Evolutionary conservation across 2,888 invertebrate genomes (phyloP), one percentile per base, ranked within the genome.

Genomic region (Sympetrum striolatum): DNA sequence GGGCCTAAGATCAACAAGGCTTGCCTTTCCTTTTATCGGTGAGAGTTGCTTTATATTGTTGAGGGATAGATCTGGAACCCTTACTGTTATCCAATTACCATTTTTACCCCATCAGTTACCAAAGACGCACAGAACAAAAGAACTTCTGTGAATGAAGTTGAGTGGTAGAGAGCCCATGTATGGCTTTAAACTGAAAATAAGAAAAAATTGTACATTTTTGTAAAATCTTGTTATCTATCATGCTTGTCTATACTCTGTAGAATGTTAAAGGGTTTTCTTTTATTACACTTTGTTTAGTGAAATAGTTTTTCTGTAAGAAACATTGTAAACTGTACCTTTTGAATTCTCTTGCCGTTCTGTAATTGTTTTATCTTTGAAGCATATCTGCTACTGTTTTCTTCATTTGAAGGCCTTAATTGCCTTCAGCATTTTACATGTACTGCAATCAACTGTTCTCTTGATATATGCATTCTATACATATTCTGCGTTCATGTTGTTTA

Each of bases 181-280:
- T 86, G 86, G 86, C 86, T 37, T 86, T 86, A 86, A 86, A 86
- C 86, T 86, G 80, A 60, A 90, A 37, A 58, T 48, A 60, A 90
- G 31, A 58, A 60, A 22, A 80, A 90, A 80, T n/a, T 80, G 80
- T 90, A 90, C 35, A 80, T 79, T 79, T 79, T 79, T 90, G 90
- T 90, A 90, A 80, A 80, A 79, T 90, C 80, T 90, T 90, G 90
- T 90, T 90, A 90, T 53, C 90, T 60, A 90, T 60, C 73, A 79
- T 90, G 90, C 80, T 80, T 90, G 90, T 90, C 79, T 90, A 80
- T 80, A 90, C 90, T 80, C 35, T 90, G 90, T 90, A 90, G 80
- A 81, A 81, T 80, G 58, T 90, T 90, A 60, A 90, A 90, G 64
- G 90, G 80, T 80, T 90, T 90, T 80, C 58, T 82, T 82, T 82